phyloP scores from a whole-genome alignment of 2,888 invertebrate species.

The Ormyrus pomaceus region DNA sequence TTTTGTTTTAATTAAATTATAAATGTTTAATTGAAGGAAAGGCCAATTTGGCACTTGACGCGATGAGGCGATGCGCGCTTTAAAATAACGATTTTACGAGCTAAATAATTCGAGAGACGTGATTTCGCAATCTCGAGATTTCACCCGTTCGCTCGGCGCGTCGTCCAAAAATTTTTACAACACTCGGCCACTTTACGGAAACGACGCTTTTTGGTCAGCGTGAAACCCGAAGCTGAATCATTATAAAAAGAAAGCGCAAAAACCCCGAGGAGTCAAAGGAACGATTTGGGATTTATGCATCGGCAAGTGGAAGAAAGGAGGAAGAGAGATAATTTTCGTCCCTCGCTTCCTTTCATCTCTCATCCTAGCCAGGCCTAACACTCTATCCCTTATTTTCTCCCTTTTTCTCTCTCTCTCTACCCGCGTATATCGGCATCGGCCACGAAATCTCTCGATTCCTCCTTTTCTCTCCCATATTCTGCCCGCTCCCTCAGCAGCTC shows the following conservation, averaged over 20 bases:
- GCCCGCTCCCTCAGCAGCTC: constrained; percentile 42
- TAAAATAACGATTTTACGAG: constrained; percentile 28
- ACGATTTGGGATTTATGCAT: constrained; percentile 41
- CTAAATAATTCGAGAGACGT: constrained; percentile 16
- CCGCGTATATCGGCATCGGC: not conserved
- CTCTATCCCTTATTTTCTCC: constrained; percentile 35
- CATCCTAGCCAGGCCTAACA: constrained; percentile 9
- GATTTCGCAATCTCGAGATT: not conserved
- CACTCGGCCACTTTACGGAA: too few species aligned
- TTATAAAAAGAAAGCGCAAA: constrained; percentile 32
- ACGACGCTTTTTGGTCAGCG: too few species aligned
- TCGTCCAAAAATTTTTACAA: too few species aligned
- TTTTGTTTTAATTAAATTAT: too few species aligned
- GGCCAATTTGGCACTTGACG: not conserved
- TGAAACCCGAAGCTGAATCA: not conserved
- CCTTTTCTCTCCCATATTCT: constrained; percentile 14
- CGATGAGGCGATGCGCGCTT: constrained; percentile 5
- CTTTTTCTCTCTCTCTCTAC: not conserved
- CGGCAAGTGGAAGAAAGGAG: constrained; percentile 34
- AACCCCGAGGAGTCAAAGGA: constrained; percentile 20
- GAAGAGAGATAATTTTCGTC: constrained; percentile 54
- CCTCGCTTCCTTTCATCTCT: constrained; percentile 55
- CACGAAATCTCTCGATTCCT: constrained; percentile 24
- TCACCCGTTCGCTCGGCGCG: not conserved
- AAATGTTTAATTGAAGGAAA: not conserved